Evolutionary conservation across 2,113 vertebrate genomes (phyloP).

Genomic region (Sylvia atricapilla): DNA sequence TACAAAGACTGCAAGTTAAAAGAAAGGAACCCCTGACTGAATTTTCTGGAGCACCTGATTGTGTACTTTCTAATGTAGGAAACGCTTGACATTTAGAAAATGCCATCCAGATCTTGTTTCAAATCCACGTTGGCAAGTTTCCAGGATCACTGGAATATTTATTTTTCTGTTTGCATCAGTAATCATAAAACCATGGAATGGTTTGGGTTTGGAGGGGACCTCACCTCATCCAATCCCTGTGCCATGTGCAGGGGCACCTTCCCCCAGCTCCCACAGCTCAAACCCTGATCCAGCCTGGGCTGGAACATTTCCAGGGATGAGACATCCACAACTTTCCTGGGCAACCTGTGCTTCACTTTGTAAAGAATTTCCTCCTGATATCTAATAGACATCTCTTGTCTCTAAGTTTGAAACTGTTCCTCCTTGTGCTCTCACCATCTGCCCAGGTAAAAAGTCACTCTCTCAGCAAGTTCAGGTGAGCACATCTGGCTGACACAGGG

Average conservation of each 20-base stretch:
- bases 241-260: no score
- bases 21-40: neutral
- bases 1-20: neutral
- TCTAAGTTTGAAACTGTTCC: neutral
- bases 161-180: neutral
- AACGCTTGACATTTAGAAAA: neutral
- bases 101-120: neutral
- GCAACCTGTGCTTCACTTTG: neutral
- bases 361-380: neutral
- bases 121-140: neutral
- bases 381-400: neutral
- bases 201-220: neutral
- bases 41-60: neutral
- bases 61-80: neutral
- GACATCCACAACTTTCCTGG: neutral
- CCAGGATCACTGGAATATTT: neutral
- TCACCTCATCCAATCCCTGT: rapidly evolving
- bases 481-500: neutral
- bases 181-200: neutral
- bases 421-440: neutral
- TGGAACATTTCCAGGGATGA: neutral
- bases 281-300: neutral
- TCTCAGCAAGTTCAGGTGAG: neutral
- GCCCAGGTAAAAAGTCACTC: neutral
- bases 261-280: neutral